Conservation (phyloP, 2,888 invertebrate genomes). For the Lumbricus terrestris region DNA sequence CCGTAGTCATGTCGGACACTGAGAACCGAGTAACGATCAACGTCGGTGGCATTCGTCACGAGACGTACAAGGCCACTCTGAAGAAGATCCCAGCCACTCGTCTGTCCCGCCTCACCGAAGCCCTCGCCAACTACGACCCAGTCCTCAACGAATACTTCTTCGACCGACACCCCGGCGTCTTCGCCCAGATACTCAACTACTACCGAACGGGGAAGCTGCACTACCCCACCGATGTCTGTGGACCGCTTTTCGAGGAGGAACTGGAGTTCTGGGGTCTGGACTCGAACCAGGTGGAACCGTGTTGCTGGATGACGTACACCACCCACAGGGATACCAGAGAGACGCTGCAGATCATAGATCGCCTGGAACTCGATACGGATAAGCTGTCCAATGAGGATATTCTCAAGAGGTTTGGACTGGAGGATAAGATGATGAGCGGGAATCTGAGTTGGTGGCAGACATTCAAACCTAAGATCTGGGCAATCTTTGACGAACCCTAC, state of each 20-base stretch:
- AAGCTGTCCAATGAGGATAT: slow-evolving; percentile 96
- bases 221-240: slow-evolving; percentile 9
- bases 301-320: slow-evolving; percentile 75
- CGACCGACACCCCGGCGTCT: slow-evolving; percentile 58
- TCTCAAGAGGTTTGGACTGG: slow-evolving; percentile 84
- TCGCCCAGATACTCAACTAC: slow-evolving; percentile 22
- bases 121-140: slow-evolving; percentile 97
- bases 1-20: slow-evolving; percentile 53
- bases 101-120: slow-evolving; percentile 89
- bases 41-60: slow-evolving; percentile 95
- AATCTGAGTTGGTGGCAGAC: slow-evolving; percentile 13
- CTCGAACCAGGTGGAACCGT: slow-evolving; percentile 62
- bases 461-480: slow-evolving; percentile 21
- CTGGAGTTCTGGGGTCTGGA: slow-evolving; percentile 92
- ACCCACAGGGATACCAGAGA: slow-evolving; percentile 92
- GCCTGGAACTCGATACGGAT: slow-evolving; percentile 91
- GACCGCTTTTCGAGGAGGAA: slow-evolving; percentile 88
- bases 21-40: slow-evolving; percentile 97
- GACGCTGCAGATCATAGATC: slow-evolving; percentile 93
- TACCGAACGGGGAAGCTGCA: slow-evolving; percentile 7
- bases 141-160: slow-evolving; percentile 99
- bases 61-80: slow-evolving; percentile 70
- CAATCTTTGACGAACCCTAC: slow-evolving; percentile 22
- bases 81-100: slow-evolving; percentile 97
- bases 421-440: slow-evolving; percentile 48